These are phyloP conservation scores for Morpho achilles DNA, from an alignment of 2,888 invertebrate genomes.

Conservation along the genomic window DNA sequence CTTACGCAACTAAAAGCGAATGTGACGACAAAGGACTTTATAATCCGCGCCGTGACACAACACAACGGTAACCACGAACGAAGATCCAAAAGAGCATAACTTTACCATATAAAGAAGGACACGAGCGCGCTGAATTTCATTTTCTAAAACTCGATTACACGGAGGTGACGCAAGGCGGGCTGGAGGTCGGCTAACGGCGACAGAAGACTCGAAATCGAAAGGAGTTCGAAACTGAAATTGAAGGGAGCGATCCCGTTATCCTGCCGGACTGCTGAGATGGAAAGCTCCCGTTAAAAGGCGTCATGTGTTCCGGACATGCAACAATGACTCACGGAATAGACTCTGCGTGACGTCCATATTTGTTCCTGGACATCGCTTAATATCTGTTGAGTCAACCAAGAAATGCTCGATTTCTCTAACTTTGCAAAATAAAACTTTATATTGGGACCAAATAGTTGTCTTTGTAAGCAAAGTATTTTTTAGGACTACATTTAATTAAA, in stretches of 20 bases:
- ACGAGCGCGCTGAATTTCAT: slow-evolving; percentile 69
- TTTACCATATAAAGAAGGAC: slow-evolving; percentile 66
- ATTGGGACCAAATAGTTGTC: no score
- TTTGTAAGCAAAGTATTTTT: no score
- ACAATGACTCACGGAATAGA: slow-evolving; percentile 36
- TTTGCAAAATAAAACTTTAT: no score
- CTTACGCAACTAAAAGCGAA: slow-evolving; percentile 35
- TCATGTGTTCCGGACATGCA: slow-evolving; percentile 51
- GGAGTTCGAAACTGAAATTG: slow-evolving; percentile 71
- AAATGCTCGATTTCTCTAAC: slow-evolving; percentile 3
- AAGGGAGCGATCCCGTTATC: slow-evolving; percentile 75
- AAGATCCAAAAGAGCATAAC: slow-evolving; percentile 53
- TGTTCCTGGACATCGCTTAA: background rate
- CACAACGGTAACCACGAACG: slow-evolving; percentile 39
- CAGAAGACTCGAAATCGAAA: slow-evolving; percentile 70
- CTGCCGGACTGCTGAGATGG: slow-evolving; percentile 63
- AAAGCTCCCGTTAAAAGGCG: slow-evolving; percentile 70
- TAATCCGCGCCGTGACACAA: slow-evolving; percentile 31
- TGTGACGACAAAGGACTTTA: slow-evolving; percentile 31
- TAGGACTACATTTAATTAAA: no score
- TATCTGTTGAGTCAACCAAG: background rate
- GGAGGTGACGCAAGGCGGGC: slow-evolving; percentile 59
- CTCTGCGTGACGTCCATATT: slow-evolving; percentile 15
- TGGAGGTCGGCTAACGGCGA: slow-evolving; percentile 62
- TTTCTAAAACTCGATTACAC: slow-evolving; percentile 75